Conservation (phyloP, 2,888 invertebrate genomes). For the Belgica antarctica region DNA sequence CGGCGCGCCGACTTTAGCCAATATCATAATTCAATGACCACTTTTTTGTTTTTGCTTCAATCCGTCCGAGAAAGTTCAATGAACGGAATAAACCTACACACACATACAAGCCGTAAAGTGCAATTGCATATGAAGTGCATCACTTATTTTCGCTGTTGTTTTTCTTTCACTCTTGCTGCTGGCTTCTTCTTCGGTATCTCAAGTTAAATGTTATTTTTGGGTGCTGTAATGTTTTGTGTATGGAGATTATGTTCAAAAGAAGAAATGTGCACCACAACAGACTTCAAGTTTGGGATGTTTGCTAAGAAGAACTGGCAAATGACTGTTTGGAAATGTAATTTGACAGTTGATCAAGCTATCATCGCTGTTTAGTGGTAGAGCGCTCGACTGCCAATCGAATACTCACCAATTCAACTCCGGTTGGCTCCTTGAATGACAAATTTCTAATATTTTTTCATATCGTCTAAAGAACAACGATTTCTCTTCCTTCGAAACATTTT, state of each 20-base stretch:
- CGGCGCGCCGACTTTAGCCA: neutral
- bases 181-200: slow-evolving; percentile 8
- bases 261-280: neutral
- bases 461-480: too few relatives aligned
- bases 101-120: neutral
- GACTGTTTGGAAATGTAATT: too few relatives aligned
- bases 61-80: slow-evolving; percentile 2
- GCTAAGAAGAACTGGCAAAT: too few relatives aligned
- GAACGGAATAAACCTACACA: slow-evolving; percentile 21
- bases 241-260: slow-evolving; percentile 39
- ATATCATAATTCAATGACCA: slow-evolving; percentile 31
- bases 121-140: slow-evolving; percentile 31
- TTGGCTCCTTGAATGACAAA: too few relatives aligned
- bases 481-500: too few relatives aligned
- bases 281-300: too few relatives aligned
- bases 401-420: too few relatives aligned
- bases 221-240: neutral
- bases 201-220: neutral
- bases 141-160: slow-evolving; percentile 25
- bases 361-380: too few relatives aligned
- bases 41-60: slow-evolving; percentile 24
- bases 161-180: neutral
- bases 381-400: too few relatives aligned
- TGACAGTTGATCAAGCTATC: too few relatives aligned
- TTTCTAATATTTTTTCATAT: too few relatives aligned